Percentiles rank a stretch among this genome's conserved stretches.
Conservation (phyloP, 1,140 invertebrate species). For the Leptinotarsa undecemlineata region DNA sequence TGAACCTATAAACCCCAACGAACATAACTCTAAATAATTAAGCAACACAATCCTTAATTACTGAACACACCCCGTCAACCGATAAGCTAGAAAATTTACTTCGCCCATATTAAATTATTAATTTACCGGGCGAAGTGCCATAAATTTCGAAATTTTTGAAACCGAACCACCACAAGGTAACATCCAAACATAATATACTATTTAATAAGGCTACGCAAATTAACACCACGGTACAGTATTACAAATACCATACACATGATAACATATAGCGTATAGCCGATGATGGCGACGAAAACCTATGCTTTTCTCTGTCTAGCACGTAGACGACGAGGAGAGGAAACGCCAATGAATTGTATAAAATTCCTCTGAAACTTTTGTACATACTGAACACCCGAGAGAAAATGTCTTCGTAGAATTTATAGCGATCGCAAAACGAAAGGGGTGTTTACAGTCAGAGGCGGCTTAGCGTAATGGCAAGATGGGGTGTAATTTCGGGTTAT, state of each 20-base stretch:
- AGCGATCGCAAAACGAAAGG: slow-evolving; percentile 44
- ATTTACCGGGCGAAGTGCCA: slow-evolving; percentile 35
- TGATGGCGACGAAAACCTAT: slow-evolving; percentile 13
- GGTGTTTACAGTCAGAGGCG: slow-evolving; percentile 19
- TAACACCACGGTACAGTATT: slow-evolving; percentile 50
- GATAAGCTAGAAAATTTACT: slow-evolving; percentile 31
- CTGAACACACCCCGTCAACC: slow-evolving; percentile 25
- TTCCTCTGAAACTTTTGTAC: slow-evolving; percentile 31
- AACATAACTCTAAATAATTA: slow-evolving; percentile 28
- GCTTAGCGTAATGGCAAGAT: too few species aligned
- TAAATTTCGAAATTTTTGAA: slow-evolving; percentile 51
- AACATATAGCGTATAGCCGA: slow-evolving; percentile 44
- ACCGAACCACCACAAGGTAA: slow-evolving; percentile 48
- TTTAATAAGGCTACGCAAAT: slow-evolving; percentile 53
- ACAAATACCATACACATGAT: slow-evolving; percentile 52
- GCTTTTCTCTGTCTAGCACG: neutral
- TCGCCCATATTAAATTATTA: slow-evolving; percentile 38
- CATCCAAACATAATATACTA: slow-evolving; percentile 54
- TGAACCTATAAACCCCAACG: neutral
- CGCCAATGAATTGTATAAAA: slow-evolving; percentile 9
- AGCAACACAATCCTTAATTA: slow-evolving; percentile 31
- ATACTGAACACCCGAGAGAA: slow-evolving; percentile 30
- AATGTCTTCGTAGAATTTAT: slow-evolving; percentile 49
- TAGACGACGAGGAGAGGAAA: neutral
- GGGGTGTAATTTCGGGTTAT: too few species aligned